Evolutionary conservation across 2,888 invertebrate genomes (phyloP).

Genomic region (Tenthredo livida): DNA sequence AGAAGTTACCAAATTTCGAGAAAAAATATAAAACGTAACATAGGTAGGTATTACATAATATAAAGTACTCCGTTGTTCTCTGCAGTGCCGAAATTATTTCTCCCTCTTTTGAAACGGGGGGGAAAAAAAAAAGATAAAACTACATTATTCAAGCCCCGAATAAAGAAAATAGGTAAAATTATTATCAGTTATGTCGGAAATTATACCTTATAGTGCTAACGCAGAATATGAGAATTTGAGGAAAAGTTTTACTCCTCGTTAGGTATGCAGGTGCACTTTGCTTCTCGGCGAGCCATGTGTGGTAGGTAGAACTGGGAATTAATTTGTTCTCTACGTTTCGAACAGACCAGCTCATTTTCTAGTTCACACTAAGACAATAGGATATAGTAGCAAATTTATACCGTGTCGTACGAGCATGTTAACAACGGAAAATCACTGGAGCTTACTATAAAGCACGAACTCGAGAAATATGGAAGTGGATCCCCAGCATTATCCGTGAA

Average conservation of each 20-base stretch:
- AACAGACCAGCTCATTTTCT: not conserved
- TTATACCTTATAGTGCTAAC: not conserved
- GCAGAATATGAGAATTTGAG: not conserved
- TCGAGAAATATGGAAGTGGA: not conserved
- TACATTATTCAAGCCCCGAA: not conserved
- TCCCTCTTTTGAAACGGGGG: not conserved
- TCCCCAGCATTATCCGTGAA: not conserved
- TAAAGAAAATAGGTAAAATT: not conserved
- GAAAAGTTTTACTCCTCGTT: constrained; percentile 13
- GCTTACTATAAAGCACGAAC: constrained; percentile 15
- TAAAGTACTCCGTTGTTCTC: not conserved
- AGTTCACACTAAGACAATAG: constrained; percentile 4
- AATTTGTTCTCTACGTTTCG: constrained; percentile 27
- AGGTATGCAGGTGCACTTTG: constrained; percentile 15
- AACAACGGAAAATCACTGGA: constrained; percentile 4
- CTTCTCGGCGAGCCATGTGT: not conserved
- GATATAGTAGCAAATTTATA: constrained; percentile 4
- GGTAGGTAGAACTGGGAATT: not conserved
- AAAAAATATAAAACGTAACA: not conserved
- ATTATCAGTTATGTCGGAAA: not conserved
- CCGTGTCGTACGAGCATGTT: not conserved
- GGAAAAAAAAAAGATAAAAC: not conserved
- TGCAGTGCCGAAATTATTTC: not conserved
- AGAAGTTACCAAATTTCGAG: not conserved
- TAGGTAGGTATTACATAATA: not conserved